Conservation (phyloP, 2,797 vertebrate species). For the Geotrypetes seraphini region DNA sequence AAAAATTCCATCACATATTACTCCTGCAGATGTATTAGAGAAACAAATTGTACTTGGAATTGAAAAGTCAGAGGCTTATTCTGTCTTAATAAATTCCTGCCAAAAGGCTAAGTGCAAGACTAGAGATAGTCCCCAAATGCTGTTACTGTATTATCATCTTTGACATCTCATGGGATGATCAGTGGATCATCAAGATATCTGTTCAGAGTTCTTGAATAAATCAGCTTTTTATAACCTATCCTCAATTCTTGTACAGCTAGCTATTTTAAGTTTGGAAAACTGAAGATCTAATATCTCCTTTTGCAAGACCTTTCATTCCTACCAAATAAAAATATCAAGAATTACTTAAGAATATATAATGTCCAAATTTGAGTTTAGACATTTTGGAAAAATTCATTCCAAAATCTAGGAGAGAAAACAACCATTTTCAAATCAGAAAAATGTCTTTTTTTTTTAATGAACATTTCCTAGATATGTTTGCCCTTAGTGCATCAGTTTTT, state of each 20-base stretch:
- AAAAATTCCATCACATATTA: constrained; percentile 96
- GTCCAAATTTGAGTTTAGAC: no score
- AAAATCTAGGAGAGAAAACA: no score
- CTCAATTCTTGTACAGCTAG: constrained; percentile 25
- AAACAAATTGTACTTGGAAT: constrained; percentile 99
- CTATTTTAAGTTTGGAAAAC: constrained; percentile 21
- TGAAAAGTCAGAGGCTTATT: constrained; percentile 99
- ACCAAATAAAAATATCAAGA: no score
- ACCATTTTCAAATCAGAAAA: no score
- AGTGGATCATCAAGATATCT: constrained; percentile 46
- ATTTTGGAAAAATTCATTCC: no score
- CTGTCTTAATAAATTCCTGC: constrained; percentile 96
- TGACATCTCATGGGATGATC: constrained; percentile 71
- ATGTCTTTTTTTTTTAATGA: no score
- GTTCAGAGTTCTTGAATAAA: constrained; percentile 34
- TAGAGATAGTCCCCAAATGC: constrained; percentile 76
- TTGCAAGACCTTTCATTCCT: no score
- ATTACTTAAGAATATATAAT: no score
- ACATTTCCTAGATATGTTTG: no score
- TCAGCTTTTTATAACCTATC: constrained; percentile 21
- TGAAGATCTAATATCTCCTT: constrained; percentile 14
- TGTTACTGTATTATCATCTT: constrained; percentile 87
- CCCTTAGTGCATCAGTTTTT: no score
- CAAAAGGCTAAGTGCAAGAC: constrained; percentile 88
- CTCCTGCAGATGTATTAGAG: constrained; percentile 87